phyloP scores from a whole-genome alignment of 2,113 vertebrate species.

The Arizona elegans region DNA sequence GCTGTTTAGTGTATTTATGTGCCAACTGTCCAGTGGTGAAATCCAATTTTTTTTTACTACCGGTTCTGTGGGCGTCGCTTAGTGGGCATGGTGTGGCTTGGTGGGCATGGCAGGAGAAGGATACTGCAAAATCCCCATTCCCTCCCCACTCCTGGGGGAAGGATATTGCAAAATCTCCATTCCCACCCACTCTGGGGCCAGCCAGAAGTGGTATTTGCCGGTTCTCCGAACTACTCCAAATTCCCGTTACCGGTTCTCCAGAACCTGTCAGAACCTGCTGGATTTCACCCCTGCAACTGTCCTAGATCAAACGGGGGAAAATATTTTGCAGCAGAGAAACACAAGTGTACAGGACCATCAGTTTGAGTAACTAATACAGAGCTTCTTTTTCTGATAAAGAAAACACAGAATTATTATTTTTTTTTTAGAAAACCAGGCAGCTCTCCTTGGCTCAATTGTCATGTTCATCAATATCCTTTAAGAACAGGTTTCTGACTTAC shows the following conservation, averaged over 20 bases:
- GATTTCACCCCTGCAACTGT: not conserved
- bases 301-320: not conserved
- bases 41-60: too few species aligned
- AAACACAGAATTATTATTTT: not conserved
- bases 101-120: too few species aligned
- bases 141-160: too few species aligned
- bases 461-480: constrained; percentile 29
- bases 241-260: too few species aligned
- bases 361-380: not conserved
- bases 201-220: too few species aligned
- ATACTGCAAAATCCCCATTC: too few species aligned
- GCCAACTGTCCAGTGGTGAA: not conserved
- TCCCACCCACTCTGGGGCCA: too few species aligned
- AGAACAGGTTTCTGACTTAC: constrained; percentile 35
- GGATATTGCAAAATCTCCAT: too few species aligned
- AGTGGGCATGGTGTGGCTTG: too few species aligned
- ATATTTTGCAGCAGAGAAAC: not conserved
- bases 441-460: constrained; percentile 12
- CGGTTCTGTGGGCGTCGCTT: too few species aligned
- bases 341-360: not conserved
- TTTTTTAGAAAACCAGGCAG: not conserved
- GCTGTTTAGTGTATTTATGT: not conserved
- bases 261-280: too few species aligned
- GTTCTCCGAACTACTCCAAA: too few species aligned
- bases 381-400: not conserved